A percentile compares a stretch with the other conserved stretches of the same genome.
These are phyloP conservation scores for Xenopus petersii DNA, from an alignment of 2,797 vertebrate genomes.

Conservation along the genomic window DNA sequence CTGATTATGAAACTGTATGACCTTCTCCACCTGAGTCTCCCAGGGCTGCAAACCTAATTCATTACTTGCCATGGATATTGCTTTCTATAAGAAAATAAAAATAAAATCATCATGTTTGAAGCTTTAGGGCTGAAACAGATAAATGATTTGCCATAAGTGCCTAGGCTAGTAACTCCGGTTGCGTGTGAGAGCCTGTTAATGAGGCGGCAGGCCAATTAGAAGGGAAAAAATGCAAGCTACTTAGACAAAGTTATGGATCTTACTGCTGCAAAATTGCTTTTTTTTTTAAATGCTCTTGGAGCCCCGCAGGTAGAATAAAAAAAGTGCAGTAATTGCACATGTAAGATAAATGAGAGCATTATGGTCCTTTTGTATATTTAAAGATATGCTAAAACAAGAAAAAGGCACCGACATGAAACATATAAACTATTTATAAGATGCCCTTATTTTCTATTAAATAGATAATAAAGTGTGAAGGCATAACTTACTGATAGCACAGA, in stretches of 20 bases:
- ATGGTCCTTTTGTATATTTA: background rate
- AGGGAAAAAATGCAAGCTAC: constrained; percentile 7
- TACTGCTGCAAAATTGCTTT: constrained; percentile 24
- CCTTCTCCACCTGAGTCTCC: constrained; percentile 56
- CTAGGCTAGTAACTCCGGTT: background rate
- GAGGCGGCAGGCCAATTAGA: constrained; percentile 37
- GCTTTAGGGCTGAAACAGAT: background rate
- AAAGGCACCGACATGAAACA: background rate
- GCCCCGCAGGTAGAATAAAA: constrained; percentile 24
- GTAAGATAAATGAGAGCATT: constrained; percentile 29
- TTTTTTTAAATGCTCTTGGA: constrained; percentile 6
- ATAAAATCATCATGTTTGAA: constrained; percentile 16
- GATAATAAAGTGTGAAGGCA: too few relatives aligned
- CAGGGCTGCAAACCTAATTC: constrained; percentile 54
- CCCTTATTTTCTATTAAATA: too few relatives aligned
- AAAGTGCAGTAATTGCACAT: constrained; percentile 10
- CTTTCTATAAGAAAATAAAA: constrained; percentile 54
- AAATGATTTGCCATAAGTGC: constrained; percentile 11
- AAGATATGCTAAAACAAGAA: background rate
- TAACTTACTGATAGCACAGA: too few relatives aligned
- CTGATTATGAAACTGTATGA: constrained; percentile 57
- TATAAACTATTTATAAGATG: too few relatives aligned
- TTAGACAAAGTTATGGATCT: constrained; percentile 13
- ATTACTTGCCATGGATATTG: constrained; percentile 46
- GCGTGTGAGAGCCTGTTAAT: constrained; percentile 22